These are phyloP conservation scores for Pollenia angustigena DNA, from an alignment of 2,888 invertebrate species.

Conservation along the genomic window DNA sequence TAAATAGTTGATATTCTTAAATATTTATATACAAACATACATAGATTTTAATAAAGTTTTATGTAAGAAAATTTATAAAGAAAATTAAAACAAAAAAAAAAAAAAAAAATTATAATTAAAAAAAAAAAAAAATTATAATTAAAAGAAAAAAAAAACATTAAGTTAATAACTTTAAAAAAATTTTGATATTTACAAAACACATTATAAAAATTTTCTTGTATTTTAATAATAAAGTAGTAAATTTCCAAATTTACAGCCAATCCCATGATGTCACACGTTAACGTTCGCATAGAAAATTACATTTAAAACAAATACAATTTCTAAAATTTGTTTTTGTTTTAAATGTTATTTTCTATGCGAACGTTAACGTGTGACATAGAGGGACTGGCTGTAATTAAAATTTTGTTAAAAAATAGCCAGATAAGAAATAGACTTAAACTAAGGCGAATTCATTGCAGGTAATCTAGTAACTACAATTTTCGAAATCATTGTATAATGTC, in stretches of 20 bases:
- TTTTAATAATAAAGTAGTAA: conserved; percentile 27
- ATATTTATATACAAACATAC: background rate
- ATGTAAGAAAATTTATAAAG: conserved; percentile 19
- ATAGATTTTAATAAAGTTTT: background rate
- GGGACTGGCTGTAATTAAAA: no score
- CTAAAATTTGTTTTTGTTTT: no score
- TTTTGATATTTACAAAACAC: conserved; percentile 45
- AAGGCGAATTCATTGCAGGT: no score
- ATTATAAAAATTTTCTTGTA: conserved; percentile 10
- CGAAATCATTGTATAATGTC: no score
- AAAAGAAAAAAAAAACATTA: background rate
- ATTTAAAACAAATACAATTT: no score
- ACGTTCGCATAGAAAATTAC: no score
- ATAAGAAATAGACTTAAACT: background rate
- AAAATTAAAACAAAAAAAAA: conserved; percentile 20
- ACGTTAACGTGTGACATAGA: no score
- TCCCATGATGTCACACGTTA: no score
- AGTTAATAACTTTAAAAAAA: background rate
- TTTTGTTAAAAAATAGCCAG: background rate
- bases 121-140: background rate
- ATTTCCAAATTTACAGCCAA: background rate
- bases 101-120: background rate
- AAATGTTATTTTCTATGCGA: no score
- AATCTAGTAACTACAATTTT: no score
- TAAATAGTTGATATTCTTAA: conserved; percentile 4